Percentiles rank a stretch among this genome's conserved stretches.
These are phyloP conservation scores for Oreochromis mossambicus DNA, from an alignment of 2,797 vertebrate species.

Conservation along the genomic window DNA sequence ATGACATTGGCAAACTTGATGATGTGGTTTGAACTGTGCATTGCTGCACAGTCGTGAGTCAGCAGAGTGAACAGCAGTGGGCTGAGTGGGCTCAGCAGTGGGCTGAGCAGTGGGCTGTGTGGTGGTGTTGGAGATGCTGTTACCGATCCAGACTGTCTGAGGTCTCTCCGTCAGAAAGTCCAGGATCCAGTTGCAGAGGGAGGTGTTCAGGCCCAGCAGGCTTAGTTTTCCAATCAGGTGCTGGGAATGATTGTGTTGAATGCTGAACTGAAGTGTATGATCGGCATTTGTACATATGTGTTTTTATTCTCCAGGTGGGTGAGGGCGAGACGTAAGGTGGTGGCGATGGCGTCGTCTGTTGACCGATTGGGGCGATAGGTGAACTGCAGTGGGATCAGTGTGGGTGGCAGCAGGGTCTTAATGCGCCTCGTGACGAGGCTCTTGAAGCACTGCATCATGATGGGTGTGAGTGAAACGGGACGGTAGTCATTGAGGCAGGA, in stretches of 20 bases:
- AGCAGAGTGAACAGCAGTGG: no score
- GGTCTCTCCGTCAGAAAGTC: fast-evolving
- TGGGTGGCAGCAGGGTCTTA: background rate
- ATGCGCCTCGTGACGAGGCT: background rate
- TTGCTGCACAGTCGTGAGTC: fast-evolving
- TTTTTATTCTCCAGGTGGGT: background rate
- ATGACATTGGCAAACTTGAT: no score
- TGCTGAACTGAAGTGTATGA: background rate
- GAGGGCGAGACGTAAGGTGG: background rate
- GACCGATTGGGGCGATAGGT: fast-evolving
- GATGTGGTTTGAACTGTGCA: no score
- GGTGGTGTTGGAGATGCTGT: background rate
- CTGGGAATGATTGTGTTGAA: background rate
- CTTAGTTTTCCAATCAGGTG: background rate
- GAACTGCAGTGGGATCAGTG: background rate
- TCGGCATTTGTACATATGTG: fast-evolving
- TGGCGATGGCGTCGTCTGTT: fast-evolving
- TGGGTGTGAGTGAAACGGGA: background rate
- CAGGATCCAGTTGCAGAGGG: background rate
- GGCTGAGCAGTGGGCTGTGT: background rate
- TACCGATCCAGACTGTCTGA: fast-evolving
- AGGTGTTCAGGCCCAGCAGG: background rate
- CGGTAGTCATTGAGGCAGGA: background rate
- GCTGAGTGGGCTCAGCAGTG: background rate
- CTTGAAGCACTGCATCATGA: background rate